Conservation (phyloP, 1,140 invertebrate genomes). For the Drosophila pruinosa region DNA sequence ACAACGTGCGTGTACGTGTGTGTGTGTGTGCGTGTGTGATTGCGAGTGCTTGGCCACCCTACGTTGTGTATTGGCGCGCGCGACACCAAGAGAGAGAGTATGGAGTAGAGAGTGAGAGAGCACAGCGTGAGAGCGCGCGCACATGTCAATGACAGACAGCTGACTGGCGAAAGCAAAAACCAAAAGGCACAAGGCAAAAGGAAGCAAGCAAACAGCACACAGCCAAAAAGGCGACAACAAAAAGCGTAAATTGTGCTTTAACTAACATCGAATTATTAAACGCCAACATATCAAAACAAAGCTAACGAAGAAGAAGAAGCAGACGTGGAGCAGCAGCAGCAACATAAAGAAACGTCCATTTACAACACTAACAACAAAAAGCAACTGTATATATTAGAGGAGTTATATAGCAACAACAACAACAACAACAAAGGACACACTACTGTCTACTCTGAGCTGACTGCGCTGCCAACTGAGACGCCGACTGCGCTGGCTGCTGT, state of each 20-base stretch:
- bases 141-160: slow-evolving; percentile 76
- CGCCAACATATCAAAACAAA: slow-evolving; percentile 47
- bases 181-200: slow-evolving; percentile 32
- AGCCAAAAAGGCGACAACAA: slow-evolving; percentile 49
- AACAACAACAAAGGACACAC: background rate
- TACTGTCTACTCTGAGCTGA: background rate
- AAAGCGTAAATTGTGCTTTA: slow-evolving; percentile 26
- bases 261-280: slow-evolving; percentile 8
- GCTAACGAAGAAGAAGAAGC: slow-evolving; percentile 4
- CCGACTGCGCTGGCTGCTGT: slow-evolving; percentile 9
- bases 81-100: background rate
- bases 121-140: slow-evolving; percentile 50
- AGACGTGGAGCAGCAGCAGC: slow-evolving; percentile 40
- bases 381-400: background rate
- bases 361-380: slow-evolving; percentile 35
- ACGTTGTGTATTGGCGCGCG: slow-evolving; percentile 28
- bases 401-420: slow-evolving; percentile 16
- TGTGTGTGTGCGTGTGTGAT: background rate
- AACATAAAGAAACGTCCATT: slow-evolving; percentile 57
- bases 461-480: background rate
- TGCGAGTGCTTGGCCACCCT: slow-evolving; percentile 39
- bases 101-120: slow-evolving; percentile 21
- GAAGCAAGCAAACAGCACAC: slow-evolving; percentile 30
- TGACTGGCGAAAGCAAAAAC: slow-evolving; percentile 54
- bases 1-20: slow-evolving; percentile 19